Base-by-base conservation (phyloP, 1,140 invertebrate genomes). In the Lerema accius region DNA sequence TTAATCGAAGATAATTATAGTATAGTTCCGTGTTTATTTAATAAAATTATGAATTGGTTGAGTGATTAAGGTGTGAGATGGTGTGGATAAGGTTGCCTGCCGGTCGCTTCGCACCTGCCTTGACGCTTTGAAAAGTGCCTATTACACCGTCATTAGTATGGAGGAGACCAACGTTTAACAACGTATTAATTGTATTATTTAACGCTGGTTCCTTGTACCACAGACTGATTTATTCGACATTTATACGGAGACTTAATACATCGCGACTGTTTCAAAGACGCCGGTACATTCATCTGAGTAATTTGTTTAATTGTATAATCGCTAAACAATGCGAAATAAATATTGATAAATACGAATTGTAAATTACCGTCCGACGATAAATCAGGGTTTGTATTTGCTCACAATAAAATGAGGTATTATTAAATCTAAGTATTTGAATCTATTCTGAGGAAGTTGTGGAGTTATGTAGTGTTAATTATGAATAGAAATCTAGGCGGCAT, bases 181-280 rank as follows among this genome's bases (percentile, higher is more conserved):
- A 79, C 73, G 65, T 76, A 79, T 84, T 82, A 81, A 83, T 84
- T 82, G 72, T 72, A 67, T 76, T 81, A 73, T 76, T 78, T 78
- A 73, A 78, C 73, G 78, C 78, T 72, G 70, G 73, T 80, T 75
- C 69, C 69, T 65, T 69, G 32, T 62, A 49, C 53, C 64, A 71
- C 66, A 58, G 60, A 15, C 43, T 74, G 72, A 81, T 78, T 80
- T 82, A 78, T 78, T 56, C 15, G 37, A 23, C 19, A 5, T 35
- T 39, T 55, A 42, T 19, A 50, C 10, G 17, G 23, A 35, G 17
- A 65, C 26, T 45, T n/a, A n/a, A 55, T 42, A 42, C 37, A 55
- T 16, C 51, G 23, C 23, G 51, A 15, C 40, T 11, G 13, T 56
- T 45, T 45, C 53, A 56, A 56, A 56, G 53, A 32, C 40, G 11